These are phyloP conservation scores for Gymnoscelis rufifasciata DNA, from an alignment of 2,888 invertebrate genomes.

Conservation along the genomic window DNA sequence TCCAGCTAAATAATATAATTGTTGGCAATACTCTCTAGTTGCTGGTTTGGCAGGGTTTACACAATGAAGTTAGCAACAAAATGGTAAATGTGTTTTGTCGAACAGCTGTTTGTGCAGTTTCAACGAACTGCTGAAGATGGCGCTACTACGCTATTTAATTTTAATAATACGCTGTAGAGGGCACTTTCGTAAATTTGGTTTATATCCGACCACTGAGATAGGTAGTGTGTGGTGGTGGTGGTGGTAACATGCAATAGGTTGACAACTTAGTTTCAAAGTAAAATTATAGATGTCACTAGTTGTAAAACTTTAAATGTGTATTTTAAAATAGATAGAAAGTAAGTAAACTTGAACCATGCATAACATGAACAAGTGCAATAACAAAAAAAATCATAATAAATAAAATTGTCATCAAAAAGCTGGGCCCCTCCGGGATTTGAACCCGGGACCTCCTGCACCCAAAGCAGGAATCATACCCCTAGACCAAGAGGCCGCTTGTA, in stretches of 20 bases:
- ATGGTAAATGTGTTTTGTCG: conserved; percentile 38
- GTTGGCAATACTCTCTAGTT: conserved; percentile 1
- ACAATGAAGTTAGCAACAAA: conserved; percentile 48
- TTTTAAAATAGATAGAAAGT: too few species aligned
- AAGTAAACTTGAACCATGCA: too few species aligned
- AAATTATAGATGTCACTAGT: conserved; percentile 8
- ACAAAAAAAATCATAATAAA: too few species aligned
- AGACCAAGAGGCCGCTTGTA: conserved; percentile 81
- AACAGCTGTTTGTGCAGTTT: conserved; percentile 54
- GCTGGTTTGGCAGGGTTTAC: conserved; percentile 32
- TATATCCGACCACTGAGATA: too few species aligned
- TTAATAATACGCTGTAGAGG: too few species aligned
- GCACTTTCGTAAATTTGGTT: too few species aligned
- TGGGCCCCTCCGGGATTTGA: conserved; percentile 85
- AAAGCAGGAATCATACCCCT: conserved; percentile 86
- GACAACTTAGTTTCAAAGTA: too few species aligned
- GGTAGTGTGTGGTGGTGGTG: too few species aligned
- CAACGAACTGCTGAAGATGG: conserved; percentile 17
- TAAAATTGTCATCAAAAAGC: conserved; percentile 28
- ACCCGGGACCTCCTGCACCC: conserved; percentile 86
- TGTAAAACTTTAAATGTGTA: too few species aligned
- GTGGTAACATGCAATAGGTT: too few species aligned
- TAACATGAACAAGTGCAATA: too few species aligned
- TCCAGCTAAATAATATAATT: not conserved
- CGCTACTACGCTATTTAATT: too few species aligned